phyloP scores from a whole-genome alignment of 2,888 invertebrate genomes.

The Polyommatus iphigenia region DNA sequence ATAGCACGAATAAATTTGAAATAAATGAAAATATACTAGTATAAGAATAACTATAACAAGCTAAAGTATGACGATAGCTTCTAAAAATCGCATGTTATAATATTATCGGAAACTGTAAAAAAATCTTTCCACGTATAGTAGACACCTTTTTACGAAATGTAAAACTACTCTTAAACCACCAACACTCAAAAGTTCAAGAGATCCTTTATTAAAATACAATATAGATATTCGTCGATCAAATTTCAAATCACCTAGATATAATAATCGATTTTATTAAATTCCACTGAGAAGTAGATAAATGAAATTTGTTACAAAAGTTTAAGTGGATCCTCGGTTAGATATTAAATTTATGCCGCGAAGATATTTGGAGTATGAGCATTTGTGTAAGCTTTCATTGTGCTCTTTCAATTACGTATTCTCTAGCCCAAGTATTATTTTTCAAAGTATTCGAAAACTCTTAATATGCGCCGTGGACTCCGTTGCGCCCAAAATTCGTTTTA shows the following conservation, averaged over 20 bases:
- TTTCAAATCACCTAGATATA: constrained; percentile 71
- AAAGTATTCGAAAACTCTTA: no score
- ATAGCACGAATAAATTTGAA: neutral
- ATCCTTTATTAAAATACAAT: constrained; percentile 37
- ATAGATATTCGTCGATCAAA: constrained; percentile 40
- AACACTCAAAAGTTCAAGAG: neutral
- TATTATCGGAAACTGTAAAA: neutral
- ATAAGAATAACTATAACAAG: neutral
- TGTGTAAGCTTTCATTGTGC: constrained; percentile 53
- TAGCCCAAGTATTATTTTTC: neutral
- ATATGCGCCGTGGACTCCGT: neutral
- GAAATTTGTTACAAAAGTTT: constrained; percentile 78
- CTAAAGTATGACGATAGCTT: no score
- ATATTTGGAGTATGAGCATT: constrained; percentile 69
- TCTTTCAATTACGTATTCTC: neutral
- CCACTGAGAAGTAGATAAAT: constrained; percentile 68
- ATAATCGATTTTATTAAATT: constrained; percentile 74
- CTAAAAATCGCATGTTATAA: neutral
- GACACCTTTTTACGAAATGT: neutral
- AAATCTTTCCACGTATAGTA: neutral
- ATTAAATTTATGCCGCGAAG: constrained; percentile 77
- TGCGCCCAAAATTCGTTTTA: no score
- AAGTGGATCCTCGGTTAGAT: constrained; percentile 67
- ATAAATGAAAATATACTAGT: neutral
- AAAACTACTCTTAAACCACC: neutral